phyloP scores from a whole-genome alignment of 1,140 invertebrate genomes.

The Lanistes nyassanus region DNA sequence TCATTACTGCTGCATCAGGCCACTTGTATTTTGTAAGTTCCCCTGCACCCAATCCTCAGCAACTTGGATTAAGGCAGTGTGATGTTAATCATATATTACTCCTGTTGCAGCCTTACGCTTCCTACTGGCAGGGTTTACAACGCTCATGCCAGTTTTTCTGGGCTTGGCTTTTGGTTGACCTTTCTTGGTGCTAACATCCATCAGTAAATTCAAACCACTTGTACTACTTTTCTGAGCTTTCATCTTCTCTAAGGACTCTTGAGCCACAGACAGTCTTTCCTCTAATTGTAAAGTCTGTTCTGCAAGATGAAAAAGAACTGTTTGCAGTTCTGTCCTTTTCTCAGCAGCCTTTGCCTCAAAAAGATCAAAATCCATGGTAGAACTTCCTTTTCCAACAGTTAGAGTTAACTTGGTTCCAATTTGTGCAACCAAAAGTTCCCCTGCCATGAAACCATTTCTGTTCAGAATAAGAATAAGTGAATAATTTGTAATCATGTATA shows the following conservation, averaged over 20 bases:
- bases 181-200: constrained; percentile 52
- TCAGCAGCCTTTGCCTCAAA: constrained; percentile 59
- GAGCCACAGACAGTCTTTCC: constrained; percentile 42
- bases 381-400: constrained; percentile 48
- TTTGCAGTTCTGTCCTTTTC: constrained; percentile 55
- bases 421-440: constrained; percentile 43
- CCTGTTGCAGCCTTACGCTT: constrained; percentile 59
- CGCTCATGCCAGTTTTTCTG: constrained; percentile 61
- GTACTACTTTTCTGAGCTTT: constrained; percentile 39
- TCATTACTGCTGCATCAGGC: no score
- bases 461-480: constrained; percentile 26
- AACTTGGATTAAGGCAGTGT: neutral
- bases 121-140: constrained; percentile 57
- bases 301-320: constrained; percentile 53
- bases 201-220: constrained; percentile 34
- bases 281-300: constrained; percentile 41
- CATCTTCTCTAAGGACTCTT: constrained; percentile 49
- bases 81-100: constrained; percentile 55
- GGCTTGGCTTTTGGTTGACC: constrained; percentile 47
- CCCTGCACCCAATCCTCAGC: no score
- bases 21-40: no score
- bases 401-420: constrained; percentile 52
- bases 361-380: constrained; percentile 46
- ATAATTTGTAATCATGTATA: neutral
- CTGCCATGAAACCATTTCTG: constrained; percentile 53